phyloP scores from a whole-genome alignment of 2,797 vertebrate genomes.

The Leptatherina wallacei region DNA sequence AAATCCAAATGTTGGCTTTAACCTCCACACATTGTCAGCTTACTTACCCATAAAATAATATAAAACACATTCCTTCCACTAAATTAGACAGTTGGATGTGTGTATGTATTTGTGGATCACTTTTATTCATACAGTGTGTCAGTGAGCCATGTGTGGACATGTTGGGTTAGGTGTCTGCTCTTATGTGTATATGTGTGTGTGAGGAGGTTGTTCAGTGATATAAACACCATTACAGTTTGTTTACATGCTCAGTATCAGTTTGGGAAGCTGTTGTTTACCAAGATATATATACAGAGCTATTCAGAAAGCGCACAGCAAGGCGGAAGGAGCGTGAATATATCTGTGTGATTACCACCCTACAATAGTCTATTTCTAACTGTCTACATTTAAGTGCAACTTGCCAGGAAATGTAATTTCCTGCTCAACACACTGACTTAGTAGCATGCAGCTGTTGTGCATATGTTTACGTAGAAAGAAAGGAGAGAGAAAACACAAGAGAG shows the following conservation, averaged over 20 bases:
- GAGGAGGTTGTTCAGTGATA: conserved; percentile 26
- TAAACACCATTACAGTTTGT: conserved; percentile 65
- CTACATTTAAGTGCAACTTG: conserved; percentile 57
- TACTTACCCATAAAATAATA: conserved; percentile 20
- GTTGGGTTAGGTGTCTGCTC: conserved; percentile 10
- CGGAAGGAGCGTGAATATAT: conserved; percentile 1
- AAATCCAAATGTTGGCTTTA: conserved; percentile 46
- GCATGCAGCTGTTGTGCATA: conserved; percentile 65
- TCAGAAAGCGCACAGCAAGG: conserved; percentile 33
- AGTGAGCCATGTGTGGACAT: conserved; percentile 37
- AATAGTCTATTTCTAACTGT: conserved; percentile 53
- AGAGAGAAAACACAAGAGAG: conserved; percentile 31
- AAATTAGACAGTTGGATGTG: conserved; percentile 24
- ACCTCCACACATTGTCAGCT: conserved; percentile 24
- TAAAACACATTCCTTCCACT: conserved; percentile 5
- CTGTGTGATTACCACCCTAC: conserved; percentile 32
- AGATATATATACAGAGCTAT: conserved; percentile 38
- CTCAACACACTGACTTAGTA: conserved; percentile 65
- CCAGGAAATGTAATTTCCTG: conserved; percentile 76
- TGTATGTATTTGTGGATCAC: conserved; percentile 20
- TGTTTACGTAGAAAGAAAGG: conserved; percentile 33
- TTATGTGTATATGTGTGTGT: conserved; percentile 18
- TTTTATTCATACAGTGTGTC: conserved; percentile 33
- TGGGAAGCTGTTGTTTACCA: conserved; percentile 47
- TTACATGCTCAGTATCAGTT: conserved; percentile 60